Percentiles rank a stretch among this genome's conserved stretches.
Conservation (phyloP, 2,888 invertebrate species). For the Ormyrus nitidulus region DNA sequence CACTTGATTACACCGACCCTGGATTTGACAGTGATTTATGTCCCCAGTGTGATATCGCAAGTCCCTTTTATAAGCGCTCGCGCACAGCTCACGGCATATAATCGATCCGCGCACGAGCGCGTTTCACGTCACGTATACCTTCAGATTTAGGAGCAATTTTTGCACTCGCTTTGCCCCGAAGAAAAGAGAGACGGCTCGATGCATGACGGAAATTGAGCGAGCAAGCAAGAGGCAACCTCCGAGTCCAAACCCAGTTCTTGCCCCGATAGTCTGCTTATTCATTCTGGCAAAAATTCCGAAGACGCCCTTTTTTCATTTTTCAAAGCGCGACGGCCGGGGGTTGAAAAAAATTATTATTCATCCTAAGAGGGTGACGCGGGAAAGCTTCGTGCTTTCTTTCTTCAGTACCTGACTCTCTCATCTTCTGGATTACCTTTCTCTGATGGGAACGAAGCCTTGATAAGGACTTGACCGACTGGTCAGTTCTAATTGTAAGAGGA, state of each 20-base stretch:
- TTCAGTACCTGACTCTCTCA: too few relatives aligned
- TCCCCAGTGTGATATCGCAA: conserved; percentile 63
- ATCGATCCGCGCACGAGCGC: conserved; percentile 52
- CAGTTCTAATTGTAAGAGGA: too few relatives aligned
- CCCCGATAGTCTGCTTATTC: conserved; percentile 45
- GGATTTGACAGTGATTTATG: conserved; percentile 72
- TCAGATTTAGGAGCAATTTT: conserved; percentile 54
- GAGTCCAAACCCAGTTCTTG: conserved; percentile 15
- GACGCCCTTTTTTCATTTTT: conserved; percentile 48
- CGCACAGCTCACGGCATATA: conserved; percentile 25
- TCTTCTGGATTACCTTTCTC: too few relatives aligned
- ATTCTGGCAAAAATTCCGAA: conserved; percentile 51
- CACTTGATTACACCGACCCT: conserved; percentile 67
- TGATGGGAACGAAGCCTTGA: too few relatives aligned
- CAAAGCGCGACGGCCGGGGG: conserved; percentile 19
- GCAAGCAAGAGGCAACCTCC: background rate
- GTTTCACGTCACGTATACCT: conserved; percentile 53
- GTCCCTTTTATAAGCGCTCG: conserved; percentile 43
- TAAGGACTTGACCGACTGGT: too few relatives aligned
- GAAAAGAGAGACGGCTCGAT: background rate
- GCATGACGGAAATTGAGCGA: conserved; percentile 54
- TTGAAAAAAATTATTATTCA: conserved; percentile 55
- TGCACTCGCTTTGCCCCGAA: conserved; percentile 42
- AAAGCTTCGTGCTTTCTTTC: conserved; percentile 43
- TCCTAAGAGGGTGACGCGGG: conserved; percentile 33